Base-by-base conservation (phyloP, 1,140 invertebrate species). In the Halyomorpha halys region DNA sequence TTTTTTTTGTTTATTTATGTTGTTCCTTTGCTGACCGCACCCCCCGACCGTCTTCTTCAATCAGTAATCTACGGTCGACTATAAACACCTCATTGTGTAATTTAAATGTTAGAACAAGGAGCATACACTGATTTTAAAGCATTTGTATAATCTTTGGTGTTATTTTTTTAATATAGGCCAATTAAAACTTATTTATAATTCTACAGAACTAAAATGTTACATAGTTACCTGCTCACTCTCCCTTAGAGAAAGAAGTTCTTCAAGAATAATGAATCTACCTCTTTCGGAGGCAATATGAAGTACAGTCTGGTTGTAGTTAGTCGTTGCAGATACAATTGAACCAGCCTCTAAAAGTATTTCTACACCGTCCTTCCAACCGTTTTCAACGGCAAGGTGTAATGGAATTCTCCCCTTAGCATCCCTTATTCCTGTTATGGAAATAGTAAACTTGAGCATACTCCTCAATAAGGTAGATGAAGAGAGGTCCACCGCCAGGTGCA, bases 301-400 rank as follows among this genome's bases (percentile, higher is more conserved):
- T 3, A 80, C 75, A 25, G 77, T 82, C 67, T 79, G 74, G 14
- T 78, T 80, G n/a, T 83, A 79, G 51, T 83, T 80, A 67, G 83
- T 83, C 63, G 77, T 77, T 16, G 78, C 74, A 66, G 84, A 84
- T 2, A 87, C 77, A 72, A 86, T 80, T 54, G 85, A 85, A 18
- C 84, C 85, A 68, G 82, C 79, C 69, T 86, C 81, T 5, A 91
- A 72, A 13, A 89, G 77, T 16, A 86, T 70, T 16, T 77, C 76
- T 0, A 86, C 83, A 27, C 79, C 79, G 2, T 74, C 69, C 18
- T 73, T 73, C 79, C 79, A 81, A 2, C 74, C 81, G 67, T 82
- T 82, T 69, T 81, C 80, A 9, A 85, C 82, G 0, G 90, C 89
- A 72, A 90, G 90, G 74, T 91, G 87, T 8, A 93, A 74, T 0